A percentile compares a stretch with the other conserved stretches of the same genome.
These are phyloP conservation scores for Acanthoscelides obtectus DNA, from an alignment of 2,888 invertebrate genomes.

Conservation along the genomic window DNA sequence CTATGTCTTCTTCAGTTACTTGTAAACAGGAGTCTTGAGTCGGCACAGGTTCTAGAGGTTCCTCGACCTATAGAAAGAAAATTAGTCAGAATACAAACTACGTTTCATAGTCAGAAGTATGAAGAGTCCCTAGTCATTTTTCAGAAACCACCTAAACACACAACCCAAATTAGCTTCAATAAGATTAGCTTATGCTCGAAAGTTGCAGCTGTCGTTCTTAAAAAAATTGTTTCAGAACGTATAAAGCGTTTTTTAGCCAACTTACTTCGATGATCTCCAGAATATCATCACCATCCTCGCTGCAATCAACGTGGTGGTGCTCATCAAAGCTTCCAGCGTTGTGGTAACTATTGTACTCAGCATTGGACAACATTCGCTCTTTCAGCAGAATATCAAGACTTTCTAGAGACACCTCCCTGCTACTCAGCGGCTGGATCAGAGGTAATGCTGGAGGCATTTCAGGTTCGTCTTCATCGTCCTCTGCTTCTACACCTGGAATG, in stretches of 20 bases:
- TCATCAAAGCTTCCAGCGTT: constrained; percentile 51
- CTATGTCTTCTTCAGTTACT: constrained; percentile 91
- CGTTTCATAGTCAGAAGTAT: no score
- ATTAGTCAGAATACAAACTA: no score
- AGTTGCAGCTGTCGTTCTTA: no score
- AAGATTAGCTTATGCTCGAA: no score
- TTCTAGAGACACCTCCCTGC: constrained; percentile 78
- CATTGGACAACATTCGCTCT: constrained; percentile 58
- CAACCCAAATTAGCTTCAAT: no score
- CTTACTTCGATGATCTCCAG: constrained; percentile 63
- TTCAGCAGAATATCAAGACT: constrained; percentile 72
- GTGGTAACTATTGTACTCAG: constrained; percentile 41
- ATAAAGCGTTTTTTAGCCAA: constrained; percentile 31
- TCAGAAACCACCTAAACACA: no score
- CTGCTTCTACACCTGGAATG: constrained; percentile 46
- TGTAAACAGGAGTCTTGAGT: constrained; percentile 84
- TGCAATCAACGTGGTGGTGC: constrained; percentile 43
- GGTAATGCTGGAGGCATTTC: constrained; percentile 79
- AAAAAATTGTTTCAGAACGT: background rate
- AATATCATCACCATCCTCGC: constrained; percentile 68
- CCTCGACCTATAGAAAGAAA: constrained; percentile 49
- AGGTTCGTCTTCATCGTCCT: constrained; percentile 73
- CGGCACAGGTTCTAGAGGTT: constrained; percentile 76
- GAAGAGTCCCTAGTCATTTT: no score
- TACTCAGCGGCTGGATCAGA: constrained; percentile 71